Percentiles rank a stretch among this genome's conserved stretches.
phyloP scores from a whole-genome alignment of 2,888 invertebrate genomes.

The Dynastes tityus region DNA sequence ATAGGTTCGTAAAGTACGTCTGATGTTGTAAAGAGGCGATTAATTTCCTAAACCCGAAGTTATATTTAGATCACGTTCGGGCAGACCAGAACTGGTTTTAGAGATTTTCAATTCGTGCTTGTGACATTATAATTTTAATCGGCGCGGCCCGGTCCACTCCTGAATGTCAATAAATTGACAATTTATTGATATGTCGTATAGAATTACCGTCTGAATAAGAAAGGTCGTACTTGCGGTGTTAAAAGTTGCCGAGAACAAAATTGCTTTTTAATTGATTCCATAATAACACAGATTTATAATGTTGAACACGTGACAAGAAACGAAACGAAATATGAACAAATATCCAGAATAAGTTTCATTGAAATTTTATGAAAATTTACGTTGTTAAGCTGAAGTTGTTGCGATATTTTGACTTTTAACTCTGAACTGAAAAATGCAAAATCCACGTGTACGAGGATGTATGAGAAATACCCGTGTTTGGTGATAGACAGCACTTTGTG shows the following conservation, averaged over 20 bases:
- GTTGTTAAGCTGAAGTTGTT: no score
- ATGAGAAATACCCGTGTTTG: no score
- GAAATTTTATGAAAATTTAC: no score
- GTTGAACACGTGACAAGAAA: no score
- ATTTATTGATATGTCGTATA: conserved; percentile 15
- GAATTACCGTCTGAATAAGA: conserved; percentile 2
- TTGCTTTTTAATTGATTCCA: conserved; percentile 29
- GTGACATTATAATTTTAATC: conserved; percentile 45
- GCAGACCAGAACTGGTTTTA: conserved; percentile 24
- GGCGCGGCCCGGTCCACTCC: conserved; percentile 16
- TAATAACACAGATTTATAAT: no score
- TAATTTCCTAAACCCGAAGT: conserved; percentile 4
- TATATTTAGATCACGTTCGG: conserved; percentile 34
- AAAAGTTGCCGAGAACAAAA: neutral
- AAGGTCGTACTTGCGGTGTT: neutral
- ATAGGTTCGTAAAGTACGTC: conserved; percentile 15
- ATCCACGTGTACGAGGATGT: no score
- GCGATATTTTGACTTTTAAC: no score
- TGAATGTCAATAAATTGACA: conserved; percentile 40
- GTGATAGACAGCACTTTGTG: no score
- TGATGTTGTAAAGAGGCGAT: conserved; percentile 9
- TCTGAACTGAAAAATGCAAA: no score
- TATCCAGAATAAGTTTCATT: no score
- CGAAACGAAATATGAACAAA: no score
- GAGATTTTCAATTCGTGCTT: conserved; percentile 19